phyloP scores from a whole-genome alignment of 2,797 vertebrate species.

The Poecilia gillii region DNA sequence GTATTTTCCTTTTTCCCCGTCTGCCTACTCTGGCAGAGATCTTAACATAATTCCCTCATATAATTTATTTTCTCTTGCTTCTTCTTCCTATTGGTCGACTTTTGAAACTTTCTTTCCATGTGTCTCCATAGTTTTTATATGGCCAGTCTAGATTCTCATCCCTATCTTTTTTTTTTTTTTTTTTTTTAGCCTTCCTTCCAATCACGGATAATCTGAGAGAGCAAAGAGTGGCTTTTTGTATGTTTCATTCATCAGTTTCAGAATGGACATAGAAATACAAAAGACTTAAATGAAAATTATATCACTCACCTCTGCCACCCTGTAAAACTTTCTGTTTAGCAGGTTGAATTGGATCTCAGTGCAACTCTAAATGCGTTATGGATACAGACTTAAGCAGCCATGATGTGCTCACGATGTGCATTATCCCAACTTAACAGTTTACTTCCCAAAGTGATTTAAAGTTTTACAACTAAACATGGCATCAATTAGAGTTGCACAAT shows the following conservation, averaged over 20 bases:
- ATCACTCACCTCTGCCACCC: background rate
- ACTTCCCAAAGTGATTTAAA: no score
- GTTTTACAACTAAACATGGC: no score
- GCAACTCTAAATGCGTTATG: background rate
- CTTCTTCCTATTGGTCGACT: slow-evolving; percentile 6
- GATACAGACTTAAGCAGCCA: background rate
- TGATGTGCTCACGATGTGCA: background rate
- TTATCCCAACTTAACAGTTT: no score
- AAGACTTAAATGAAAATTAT: background rate
- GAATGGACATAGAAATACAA: background rate
- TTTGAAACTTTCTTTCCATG: slow-evolving; percentile 12
- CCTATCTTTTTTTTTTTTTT: slow-evolving; percentile 3
- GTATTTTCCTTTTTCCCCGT: background rate
- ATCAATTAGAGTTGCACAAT: no score
- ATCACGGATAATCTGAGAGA: slow-evolving; percentile 30
- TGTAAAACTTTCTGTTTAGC: background rate
- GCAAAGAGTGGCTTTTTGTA: background rate
- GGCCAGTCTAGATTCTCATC: slow-evolving; percentile 24
- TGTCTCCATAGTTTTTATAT: background rate
- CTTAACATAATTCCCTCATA: background rate
- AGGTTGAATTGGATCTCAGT: background rate
- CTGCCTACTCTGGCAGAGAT: slow-evolving; percentile 5
- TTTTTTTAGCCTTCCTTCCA: slow-evolving; percentile 24
- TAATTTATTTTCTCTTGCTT: slow-evolving; percentile 18
- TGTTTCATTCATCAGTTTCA: background rate